Evolutionary conservation across 2,888 invertebrate species (phyloP), one percentile per base, ranked within the genome.

Genomic region (Timema podura): DNA sequence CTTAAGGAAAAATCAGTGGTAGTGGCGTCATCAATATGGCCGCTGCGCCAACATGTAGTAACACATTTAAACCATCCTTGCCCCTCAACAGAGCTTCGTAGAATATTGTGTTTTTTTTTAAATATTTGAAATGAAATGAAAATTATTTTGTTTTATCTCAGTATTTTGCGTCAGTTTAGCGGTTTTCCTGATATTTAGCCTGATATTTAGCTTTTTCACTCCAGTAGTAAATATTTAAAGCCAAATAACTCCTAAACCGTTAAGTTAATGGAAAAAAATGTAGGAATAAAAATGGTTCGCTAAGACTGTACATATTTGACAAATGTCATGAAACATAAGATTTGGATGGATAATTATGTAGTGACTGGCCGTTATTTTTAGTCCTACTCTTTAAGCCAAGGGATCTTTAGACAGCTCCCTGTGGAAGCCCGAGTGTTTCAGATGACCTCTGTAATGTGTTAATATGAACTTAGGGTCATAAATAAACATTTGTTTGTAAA

Each of bases 11-110:
- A 30, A n/a, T 2, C 15, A 57, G 57, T 49, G 57, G 57, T 57
- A 30, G 57, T 57, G 6, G 15, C 57, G 11, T 57, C 57, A 57
- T 57, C 57, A 57, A 57, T 57, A 57, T 57, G 57, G 57, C 57
- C 30, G 57, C 6, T 30, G 57, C 6, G 5, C 57, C 57, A 57
- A 57, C 11, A 8, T 57, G 57, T 57, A n/a, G n/a, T n/a, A n/a
- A n/a, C n/a, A n/a, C n/a, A n/a, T n/a, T n/a, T n/a, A n/a, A n/a
- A n/a, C n/a, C n/a, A n/a, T n/a, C n/a, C n/a, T n/a, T n/a, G n/a
- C n/a, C n/a, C n/a, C n/a, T n/a, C n/a, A n/a, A n/a, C n/a, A n/a
- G n/a, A n/a, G n/a, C n/a, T n/a, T n/a, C n/a, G n/a, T 57, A 57
- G 57, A 57, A 30, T 30, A n/a, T 57, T 57, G 57, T 6, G 15